Evolutionary conservation across 1,140 invertebrate species (phyloP), one percentile per base, ranked within the genome.

Genomic region (Adoxophyes honmai): DNA sequence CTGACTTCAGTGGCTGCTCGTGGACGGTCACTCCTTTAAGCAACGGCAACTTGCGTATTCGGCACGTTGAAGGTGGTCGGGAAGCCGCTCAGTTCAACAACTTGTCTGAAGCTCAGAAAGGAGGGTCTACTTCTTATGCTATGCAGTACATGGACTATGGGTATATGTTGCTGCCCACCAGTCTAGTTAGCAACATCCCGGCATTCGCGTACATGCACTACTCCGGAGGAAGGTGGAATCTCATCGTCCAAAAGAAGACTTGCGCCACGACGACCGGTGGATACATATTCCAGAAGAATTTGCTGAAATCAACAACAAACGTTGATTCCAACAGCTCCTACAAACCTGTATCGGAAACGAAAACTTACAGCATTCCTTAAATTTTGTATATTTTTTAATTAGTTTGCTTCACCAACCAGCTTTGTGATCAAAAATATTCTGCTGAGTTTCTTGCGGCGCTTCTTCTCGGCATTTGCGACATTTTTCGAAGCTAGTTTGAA

Each of bases 1-100:
- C 42, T n/a, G 42, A 48, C n/a, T 48, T 48, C 42, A 48, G 42
- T n/a, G 42, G 42, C 21, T 48, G 42, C 4, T 48, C 42, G 0
- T 48, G 42, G 42, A 48, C 42, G 1, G 42, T 48, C 16, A 48
- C 42, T n/a, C 42, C 42, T 0, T 21, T 48, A 16, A 8, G 11
- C 0, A 48, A 48, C 42, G 42, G 42, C n/a, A 48, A 11, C 4
- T 16, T 48, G 6, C 42, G 42, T 4, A 9, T 48, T 5, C 9
- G 42, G 21, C 42, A 48, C n/a, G 42, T 48, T 28, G 42, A 48
- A 33, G 42, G 42, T 1, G 42, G 42, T 4, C 10, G 10, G n/a
- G 42, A 48, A 8, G n/a, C 8, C 8, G 16, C 11, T 4, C 42
- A 48, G n/a, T 48, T 48, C 42, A 48, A 48, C 42, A 28, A 18